Conservation (phyloP, 1,140 invertebrate genomes). For the Tetramorium simillimum region DNA sequence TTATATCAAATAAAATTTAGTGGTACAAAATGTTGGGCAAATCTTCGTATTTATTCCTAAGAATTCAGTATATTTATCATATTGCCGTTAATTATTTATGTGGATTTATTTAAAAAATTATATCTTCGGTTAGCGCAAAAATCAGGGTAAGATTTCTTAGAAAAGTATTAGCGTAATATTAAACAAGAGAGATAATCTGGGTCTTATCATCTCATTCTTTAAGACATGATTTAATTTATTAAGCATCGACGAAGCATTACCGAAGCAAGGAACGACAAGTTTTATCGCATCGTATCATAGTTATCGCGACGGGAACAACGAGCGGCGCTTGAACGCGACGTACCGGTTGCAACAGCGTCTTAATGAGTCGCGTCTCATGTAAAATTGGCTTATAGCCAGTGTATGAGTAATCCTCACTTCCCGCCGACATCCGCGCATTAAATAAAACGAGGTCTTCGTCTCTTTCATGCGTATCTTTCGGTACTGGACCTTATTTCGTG, state of each 20-base stretch:
- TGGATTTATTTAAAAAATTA: background rate
- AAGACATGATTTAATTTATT: background rate
- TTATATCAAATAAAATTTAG: background rate
- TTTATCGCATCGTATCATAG: slow-evolving; percentile 10
- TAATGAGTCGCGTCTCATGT: slow-evolving; percentile 77
- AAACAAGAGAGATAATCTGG: too few relatives aligned
- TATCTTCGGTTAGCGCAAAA: background rate
- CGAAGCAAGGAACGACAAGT: background rate
- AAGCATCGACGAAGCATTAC: background rate
- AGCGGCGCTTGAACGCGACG: slow-evolving; percentile 43
- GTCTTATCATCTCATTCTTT: background rate
- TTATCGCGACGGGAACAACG: slow-evolving; percentile 17
- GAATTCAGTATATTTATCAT: background rate
- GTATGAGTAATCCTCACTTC: slow-evolving; percentile 78
- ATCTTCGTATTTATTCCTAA: background rate
- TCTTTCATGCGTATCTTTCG: background rate
- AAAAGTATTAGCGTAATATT: background rate
- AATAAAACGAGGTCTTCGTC: slow-evolving; percentile 65
- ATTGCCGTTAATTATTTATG: background rate
- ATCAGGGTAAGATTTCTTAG: background rate
- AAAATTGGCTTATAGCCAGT: slow-evolving; percentile 78
- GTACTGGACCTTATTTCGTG: background rate
- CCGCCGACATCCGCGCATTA: slow-evolving; percentile 66
- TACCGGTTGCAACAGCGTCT: slow-evolving; percentile 67
- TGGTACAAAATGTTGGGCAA: background rate